Evolutionary conservation across 2,797 vertebrate genomes (phyloP), one percentile per base, ranked within the genome.

Genomic region (Hyperoplus immaculatus): DNA sequence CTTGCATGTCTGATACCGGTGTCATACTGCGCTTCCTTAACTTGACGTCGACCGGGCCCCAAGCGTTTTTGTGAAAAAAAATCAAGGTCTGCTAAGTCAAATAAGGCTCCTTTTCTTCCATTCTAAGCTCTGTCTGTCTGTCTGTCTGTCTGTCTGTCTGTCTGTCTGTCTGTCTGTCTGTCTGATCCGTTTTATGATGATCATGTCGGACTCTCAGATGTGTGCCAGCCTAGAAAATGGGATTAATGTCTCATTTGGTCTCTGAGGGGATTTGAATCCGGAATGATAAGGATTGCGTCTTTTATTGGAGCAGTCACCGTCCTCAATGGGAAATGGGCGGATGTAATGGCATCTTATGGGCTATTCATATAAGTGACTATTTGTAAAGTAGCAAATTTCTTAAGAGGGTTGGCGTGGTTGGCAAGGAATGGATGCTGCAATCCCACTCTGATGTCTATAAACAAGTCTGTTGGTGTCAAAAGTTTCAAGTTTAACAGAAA

Each of bases 171-270:
- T 81, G 76, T 81, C 75, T 21, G 21, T 21, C 81, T n/a, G n/a
- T n/a, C n/a, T 69, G 60, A 12, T 78, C 66, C 4, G 11, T 70
- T 69, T 81, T 21, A 75, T 80, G 82, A 91, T 83, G 81, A 75
- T 84, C 51, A 15, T 65, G 83, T 84, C 42, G 10, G 75, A 83
- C 75, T 68, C 69, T 82, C 74, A 76, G 75, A 85, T 74, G 69
- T 75, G 76, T 57, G 76, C 42, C 54, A 71, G 59, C 82, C 77
- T 80, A 88, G 82, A 88, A 21, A 89, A 89, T 85, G 75, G 77
- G 86, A 80, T 89, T 87, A 88, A 91, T 85, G 85, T 87, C 86
- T 84, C 64, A 74, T 86, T 80, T 69, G 56, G 79, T 74, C 83
- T 80, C 54, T n/a, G 69, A 41, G 80, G 85, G 69, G 67, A 85